A percentile compares a stretch with the other conserved stretches of the same genome.
Conservation (phyloP, 2,888 invertebrate genomes). For the Limnephilus rhombicus region DNA sequence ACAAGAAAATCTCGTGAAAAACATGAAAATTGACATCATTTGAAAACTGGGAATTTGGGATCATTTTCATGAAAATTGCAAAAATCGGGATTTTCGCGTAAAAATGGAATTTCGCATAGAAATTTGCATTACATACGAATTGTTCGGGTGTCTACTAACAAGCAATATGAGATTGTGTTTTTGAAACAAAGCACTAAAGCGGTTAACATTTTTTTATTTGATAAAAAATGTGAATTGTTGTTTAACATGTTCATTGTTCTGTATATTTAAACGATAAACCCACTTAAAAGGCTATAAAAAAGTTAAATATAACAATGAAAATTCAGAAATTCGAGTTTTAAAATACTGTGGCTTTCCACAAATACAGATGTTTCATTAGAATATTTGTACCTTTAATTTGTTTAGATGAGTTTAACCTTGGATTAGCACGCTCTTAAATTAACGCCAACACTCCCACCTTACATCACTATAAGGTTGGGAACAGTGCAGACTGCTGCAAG, state of each 20-base stretch:
- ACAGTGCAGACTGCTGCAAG: background rate
- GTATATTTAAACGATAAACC: background rate
- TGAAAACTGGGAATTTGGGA: no score
- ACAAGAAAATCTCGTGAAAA: no score
- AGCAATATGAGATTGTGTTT: no score
- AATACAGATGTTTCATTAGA: background rate
- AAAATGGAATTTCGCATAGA: no score
- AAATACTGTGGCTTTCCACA: background rate
- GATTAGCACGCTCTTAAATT: background rate
- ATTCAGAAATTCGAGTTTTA: background rate
- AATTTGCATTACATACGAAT: no score
- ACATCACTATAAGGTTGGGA: background rate
- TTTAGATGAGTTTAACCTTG: conserved; percentile 28
- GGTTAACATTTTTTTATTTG: no score
- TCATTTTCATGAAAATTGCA: no score
- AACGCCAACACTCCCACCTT: background rate
- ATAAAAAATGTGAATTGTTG: background rate
- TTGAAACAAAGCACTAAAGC: no score
- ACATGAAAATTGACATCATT: no score
- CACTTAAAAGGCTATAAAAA: background rate
- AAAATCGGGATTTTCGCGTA: no score
- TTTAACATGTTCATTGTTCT: background rate
- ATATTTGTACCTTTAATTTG: background rate
- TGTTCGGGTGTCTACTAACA: no score
- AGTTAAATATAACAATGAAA: background rate